These are phyloP conservation scores for Galagoides demidoff DNA, from an alignment of 2,797 vertebrate genomes.

Conservation along the genomic window DNA sequence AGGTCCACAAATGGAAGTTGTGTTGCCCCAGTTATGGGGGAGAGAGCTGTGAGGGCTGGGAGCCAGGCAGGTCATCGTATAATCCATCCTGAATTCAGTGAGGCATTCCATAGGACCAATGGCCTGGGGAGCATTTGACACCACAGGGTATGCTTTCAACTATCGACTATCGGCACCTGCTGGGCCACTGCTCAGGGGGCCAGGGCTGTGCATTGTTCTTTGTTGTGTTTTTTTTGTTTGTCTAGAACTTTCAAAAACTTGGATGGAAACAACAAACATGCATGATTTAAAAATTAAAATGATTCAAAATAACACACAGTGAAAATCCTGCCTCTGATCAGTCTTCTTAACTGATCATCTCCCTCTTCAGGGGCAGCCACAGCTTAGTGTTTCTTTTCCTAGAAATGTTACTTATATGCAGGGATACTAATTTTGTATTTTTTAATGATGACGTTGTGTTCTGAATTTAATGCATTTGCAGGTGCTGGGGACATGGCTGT, in stretches of 20 bases:
- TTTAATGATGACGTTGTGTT: background rate
- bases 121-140: background rate
- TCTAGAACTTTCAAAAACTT: background rate
- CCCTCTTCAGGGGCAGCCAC: background rate
- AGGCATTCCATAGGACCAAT: background rate
- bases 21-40: background rate
- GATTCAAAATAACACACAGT: background rate
- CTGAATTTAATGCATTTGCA: background rate
- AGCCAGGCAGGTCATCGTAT: background rate
- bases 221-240: conserved; percentile 10
- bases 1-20: conserved; percentile 30
- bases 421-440: background rate
- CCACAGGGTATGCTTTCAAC: background rate
- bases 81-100: background rate
- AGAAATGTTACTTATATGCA: background rate
- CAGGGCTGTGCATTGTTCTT: background rate
- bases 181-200: background rate
- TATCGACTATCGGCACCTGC: background rate
- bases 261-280: background rate
- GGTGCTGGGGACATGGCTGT: background rate
- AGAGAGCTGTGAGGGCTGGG: background rate
- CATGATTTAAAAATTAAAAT: background rate
- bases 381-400: background rate
- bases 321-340: background rate
- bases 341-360: background rate